Conservation (phyloP, 2,113 vertebrate genomes). For the Vulpes lagopus region DNA sequence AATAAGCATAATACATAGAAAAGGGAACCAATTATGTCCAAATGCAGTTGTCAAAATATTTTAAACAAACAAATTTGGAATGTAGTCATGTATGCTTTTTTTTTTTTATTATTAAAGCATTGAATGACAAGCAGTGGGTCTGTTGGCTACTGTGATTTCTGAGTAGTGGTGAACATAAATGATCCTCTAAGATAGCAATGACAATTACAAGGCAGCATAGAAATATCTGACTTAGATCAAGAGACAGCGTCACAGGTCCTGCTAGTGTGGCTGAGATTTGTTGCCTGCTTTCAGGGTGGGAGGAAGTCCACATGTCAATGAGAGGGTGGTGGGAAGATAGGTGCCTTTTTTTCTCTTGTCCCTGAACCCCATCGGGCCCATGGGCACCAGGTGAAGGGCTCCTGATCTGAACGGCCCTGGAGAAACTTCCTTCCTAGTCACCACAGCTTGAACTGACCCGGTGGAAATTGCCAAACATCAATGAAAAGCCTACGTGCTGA, state of each 20-base stretch:
- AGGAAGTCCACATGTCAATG: neutral
- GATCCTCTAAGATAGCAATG: rapidly evolving
- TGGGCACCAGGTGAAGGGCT: neutral
- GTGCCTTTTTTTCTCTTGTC: rapidly evolving
- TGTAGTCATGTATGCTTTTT: neutral
- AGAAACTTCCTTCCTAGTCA: neutral
- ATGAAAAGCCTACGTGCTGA: neutral
- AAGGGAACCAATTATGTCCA: neutral
- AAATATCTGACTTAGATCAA: neutral
- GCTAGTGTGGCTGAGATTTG: neutral
- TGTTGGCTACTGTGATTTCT: neutral
- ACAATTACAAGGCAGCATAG: rapidly evolving
- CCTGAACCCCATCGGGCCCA: neutral
- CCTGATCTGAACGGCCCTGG: neutral
- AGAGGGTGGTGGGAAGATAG: rapidly evolving
- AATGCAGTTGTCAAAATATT: conserved; percentile 45
- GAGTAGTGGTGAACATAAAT: neutral
- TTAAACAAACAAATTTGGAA: neutral
- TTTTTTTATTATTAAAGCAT: neutral
- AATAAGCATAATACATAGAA: neutral
- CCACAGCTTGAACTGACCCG: rapidly evolving
- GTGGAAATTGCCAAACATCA: neutral
- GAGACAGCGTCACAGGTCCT: neutral
- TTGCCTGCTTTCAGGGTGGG: rapidly evolving
- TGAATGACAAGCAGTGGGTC: neutral